These are phyloP conservation scores for Coluber constrictor DNA, from an alignment of 2,797 vertebrate genomes.

Conservation along the genomic window DNA sequence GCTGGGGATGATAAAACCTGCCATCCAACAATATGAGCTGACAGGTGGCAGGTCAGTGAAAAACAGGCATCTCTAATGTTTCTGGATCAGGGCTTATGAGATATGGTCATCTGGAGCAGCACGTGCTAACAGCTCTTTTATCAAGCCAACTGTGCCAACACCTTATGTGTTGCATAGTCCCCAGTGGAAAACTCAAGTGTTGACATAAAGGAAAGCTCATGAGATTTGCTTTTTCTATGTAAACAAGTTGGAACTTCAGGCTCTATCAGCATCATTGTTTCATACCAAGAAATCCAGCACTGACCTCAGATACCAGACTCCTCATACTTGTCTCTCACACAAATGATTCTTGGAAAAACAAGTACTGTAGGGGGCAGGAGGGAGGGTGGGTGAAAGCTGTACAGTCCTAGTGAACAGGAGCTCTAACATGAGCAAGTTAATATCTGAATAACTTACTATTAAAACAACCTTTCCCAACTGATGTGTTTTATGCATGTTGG, in stretches of 20 bases:
- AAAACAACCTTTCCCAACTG: neutral
- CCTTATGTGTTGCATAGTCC: neutral
- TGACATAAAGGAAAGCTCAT: constrained; percentile 22
- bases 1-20: neutral
- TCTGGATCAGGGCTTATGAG: neutral
- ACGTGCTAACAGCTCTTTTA: neutral
- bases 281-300: constrained; percentile 33
- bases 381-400: neutral
- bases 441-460: neutral
- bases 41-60: neutral
- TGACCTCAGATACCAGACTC: constrained; percentile 43
- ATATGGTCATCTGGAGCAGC: neutral
- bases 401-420: constrained; percentile 44
- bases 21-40: neutral
- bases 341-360: constrained; percentile 58
- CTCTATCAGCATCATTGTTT: neutral
- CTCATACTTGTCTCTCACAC: constrained; percentile 36
- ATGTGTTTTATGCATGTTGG: neutral
- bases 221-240: constrained; percentile 6
- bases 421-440: neutral
- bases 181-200: neutral
- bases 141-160: neutral
- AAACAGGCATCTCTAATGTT: neutral
- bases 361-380: constrained; percentile 16
- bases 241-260: neutral